phyloP scores from a whole-genome alignment of 2,888 invertebrate genomes.

The Pollenia griseotomentosa region DNA sequence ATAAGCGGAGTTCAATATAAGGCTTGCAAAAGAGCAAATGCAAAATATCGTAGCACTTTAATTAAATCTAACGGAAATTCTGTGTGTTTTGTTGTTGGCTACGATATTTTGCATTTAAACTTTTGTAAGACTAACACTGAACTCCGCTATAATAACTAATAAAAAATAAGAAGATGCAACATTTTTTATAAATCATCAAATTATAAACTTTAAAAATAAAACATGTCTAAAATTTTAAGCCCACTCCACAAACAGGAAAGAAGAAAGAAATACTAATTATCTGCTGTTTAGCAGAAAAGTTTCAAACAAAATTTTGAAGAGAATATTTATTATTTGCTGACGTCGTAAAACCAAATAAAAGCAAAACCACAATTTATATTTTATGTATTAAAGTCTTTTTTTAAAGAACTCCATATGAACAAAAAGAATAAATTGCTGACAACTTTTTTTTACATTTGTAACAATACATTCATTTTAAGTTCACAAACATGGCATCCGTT shows the following conservation, averaged over 20 bases:
- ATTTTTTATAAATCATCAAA: no score
- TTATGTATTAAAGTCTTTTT: conserved; percentile 1
- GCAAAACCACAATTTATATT: conserved; percentile 23
- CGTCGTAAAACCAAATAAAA: neutral
- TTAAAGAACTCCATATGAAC: conserved; percentile 27
- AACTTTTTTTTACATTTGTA: conserved; percentile 14
- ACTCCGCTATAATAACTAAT: no score
- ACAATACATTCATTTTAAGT: conserved; percentile 64
- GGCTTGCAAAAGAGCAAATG: no score
- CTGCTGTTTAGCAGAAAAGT: neutral
- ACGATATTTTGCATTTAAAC: no score
- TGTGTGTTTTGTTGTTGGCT: no score
- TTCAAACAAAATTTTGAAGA: neutral
- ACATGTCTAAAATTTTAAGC: no score
- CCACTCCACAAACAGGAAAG: neutral
- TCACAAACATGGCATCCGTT: conserved; percentile 77
- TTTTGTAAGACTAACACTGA: no score
- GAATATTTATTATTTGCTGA: conserved; percentile 22
- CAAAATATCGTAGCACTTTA: no score
- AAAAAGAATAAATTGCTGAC: conserved; percentile 21
- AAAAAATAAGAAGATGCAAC: no score
- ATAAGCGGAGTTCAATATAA: no score
- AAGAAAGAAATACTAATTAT: neutral
- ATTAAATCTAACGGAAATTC: no score
- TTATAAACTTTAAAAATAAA: no score